A percentile compares a stretch with the other conserved stretches of the same genome.
Evolutionary conservation across 2,113 vertebrate genomes (phyloP).

Genomic region (Neomonachus schauinslandi): DNA sequence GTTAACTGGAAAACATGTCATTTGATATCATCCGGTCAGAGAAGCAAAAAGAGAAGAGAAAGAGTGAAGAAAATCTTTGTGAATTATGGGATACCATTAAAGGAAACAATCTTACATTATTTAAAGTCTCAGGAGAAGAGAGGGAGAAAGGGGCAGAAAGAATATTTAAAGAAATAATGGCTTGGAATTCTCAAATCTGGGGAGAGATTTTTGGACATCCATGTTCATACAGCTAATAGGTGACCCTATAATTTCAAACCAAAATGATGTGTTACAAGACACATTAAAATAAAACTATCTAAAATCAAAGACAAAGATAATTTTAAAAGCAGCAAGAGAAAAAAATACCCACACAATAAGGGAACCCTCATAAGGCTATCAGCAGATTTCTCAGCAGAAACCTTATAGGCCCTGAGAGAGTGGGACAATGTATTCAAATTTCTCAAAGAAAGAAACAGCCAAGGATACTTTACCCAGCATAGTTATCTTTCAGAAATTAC

Average conservation of each 20-base stretch:
- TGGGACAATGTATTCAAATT: background rate
- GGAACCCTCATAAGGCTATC: background rate
- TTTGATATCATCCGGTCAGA: background rate
- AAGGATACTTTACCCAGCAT: background rate
- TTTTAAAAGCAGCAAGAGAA: background rate
- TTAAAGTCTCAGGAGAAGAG: background rate
- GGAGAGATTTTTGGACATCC: background rate
- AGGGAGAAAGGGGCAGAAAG: background rate
- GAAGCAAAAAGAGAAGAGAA: background rate
- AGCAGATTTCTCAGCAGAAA: background rate
- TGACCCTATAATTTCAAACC: background rate
- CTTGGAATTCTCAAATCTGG: background rate
- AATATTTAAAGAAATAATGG: background rate
- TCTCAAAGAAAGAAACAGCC: background rate
- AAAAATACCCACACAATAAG: background rate
- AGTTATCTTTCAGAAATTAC: background rate
- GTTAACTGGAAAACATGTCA: background rate
- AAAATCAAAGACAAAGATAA: background rate
- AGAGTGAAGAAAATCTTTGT: background rate
- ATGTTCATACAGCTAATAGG: background rate
- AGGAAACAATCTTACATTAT: background rate
- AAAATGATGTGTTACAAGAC: background rate
- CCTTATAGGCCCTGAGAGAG: background rate
- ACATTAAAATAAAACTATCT: background rate
- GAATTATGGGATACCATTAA: background rate